A percentile compares a stretch with the other conserved stretches of the same genome.
phyloP scores from a whole-genome alignment of 2,888 invertebrate species.

The Netelia fuscicornis region DNA sequence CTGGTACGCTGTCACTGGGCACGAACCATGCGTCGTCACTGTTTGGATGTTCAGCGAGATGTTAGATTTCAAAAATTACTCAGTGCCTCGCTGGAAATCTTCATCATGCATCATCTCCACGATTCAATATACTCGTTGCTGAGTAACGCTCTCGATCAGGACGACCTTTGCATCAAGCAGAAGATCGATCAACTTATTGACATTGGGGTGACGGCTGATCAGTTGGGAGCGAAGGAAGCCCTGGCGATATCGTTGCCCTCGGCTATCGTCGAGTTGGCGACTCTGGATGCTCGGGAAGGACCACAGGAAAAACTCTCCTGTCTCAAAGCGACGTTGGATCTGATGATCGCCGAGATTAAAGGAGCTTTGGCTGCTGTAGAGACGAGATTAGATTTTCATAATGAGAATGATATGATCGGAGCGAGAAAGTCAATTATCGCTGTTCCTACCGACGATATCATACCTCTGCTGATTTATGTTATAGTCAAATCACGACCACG shows the following conservation, averaged over 20 bases:
- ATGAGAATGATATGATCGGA: slow-evolving; percentile 64
- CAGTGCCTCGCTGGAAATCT: slow-evolving; percentile 75
- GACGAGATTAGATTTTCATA: slow-evolving; percentile 67
- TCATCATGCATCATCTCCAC: slow-evolving; percentile 80
- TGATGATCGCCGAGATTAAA: slow-evolving; percentile 85
- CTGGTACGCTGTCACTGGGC: slow-evolving; percentile 76
- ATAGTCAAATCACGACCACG: slow-evolving; percentile 84
- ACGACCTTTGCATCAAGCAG: slow-evolving; percentile 80
- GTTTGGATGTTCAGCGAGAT: slow-evolving; percentile 75
- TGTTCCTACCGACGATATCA: slow-evolving; percentile 79
- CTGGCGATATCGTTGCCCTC: slow-evolving; percentile 83
- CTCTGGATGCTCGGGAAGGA: slow-evolving; percentile 82
- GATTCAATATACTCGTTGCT: slow-evolving; percentile 81
- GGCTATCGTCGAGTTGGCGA: slow-evolving; percentile 85
- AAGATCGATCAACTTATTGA: slow-evolving; percentile 81
- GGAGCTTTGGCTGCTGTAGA: slow-evolving; percentile 83
- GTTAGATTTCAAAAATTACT: slow-evolving; percentile 76
- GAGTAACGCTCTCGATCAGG: slow-evolving; percentile 75
- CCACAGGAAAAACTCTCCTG: slow-evolving; percentile 85
- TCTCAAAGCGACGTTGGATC: slow-evolving; percentile 84
- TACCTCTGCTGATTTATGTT: slow-evolving; percentile 83
- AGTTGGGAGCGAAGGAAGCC: slow-evolving; percentile 83
- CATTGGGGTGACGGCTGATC: slow-evolving; percentile 82
- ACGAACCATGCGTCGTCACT: slow-evolving; percentile 72
- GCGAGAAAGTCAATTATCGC: slow-evolving; percentile 64